Percentiles rank a stretch among this genome's conserved stretches.
Evolutionary conservation across 2,888 invertebrate species (phyloP).

Genomic region (Acanthosepion lycidas): DNA sequence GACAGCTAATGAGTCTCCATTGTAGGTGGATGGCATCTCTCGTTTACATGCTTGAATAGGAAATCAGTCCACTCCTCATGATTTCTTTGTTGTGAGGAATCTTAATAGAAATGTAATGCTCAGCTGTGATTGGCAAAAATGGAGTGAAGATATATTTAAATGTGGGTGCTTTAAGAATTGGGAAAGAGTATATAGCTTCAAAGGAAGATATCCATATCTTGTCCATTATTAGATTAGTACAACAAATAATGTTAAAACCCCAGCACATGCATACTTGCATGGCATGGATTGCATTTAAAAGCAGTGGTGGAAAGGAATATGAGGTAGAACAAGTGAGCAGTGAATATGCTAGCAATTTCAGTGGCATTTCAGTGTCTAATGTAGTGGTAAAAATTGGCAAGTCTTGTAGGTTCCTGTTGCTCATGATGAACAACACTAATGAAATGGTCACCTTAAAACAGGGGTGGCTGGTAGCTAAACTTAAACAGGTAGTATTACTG

Average conservation of each 20-base stretch:
- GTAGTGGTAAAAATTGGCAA: not conserved
- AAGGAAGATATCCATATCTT: not conserved
- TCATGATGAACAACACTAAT: not conserved
- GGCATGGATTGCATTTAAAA: not conserved
- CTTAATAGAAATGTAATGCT: no score
- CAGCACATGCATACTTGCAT: not conserved
- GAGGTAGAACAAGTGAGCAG: not conserved
- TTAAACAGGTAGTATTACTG: no score
- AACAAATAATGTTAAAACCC: not conserved
- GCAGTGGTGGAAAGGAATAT: not conserved
- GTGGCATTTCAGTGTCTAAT: not conserved
- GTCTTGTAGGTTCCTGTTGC: not conserved
- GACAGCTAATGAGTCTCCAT: not conserved
- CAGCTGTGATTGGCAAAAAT: no score
- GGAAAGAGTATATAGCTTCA: not conserved
- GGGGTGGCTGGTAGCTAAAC: no score
- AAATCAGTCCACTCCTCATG: no score
- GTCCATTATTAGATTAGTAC: not conserved
- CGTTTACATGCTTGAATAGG: no score
- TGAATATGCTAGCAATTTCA: not conserved
- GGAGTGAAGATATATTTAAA: no score
- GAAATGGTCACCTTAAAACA: fast-evolving
- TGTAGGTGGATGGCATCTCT: no score
- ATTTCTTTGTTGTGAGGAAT: no score
- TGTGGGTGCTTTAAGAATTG: no score